These are phyloP conservation scores for Lepilemur ruficaudatus DNA, from an alignment of 2,797 vertebrate genomes.

Conservation along the genomic window DNA sequence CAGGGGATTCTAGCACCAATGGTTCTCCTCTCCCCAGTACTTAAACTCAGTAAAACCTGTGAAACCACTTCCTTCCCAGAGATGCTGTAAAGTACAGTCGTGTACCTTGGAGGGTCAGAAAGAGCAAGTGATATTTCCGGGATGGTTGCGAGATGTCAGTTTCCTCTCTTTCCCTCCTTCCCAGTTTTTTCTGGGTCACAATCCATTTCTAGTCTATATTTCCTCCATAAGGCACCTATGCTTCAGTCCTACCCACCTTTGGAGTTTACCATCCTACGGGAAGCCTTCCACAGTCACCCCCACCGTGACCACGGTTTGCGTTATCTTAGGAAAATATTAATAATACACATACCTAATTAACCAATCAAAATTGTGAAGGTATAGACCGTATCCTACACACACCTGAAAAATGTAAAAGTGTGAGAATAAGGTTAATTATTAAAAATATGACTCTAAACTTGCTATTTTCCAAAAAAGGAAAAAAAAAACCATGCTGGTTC, in stretches of 20 bases:
- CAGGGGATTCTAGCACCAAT: background rate
- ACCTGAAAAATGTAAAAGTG: background rate
- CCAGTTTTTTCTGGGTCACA: background rate
- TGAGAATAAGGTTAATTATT: background rate
- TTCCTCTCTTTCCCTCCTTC: background rate
- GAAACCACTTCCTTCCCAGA: background rate
- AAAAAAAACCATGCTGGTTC: background rate
- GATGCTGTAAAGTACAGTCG: background rate
- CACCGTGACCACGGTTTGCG: background rate
- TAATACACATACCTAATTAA: background rate
- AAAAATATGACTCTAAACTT: background rate
- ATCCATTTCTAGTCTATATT: background rate
- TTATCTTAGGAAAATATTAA: background rate
- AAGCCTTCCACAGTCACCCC: background rate
- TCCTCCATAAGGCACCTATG: background rate
- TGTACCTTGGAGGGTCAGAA: background rate
- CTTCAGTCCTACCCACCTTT: background rate
- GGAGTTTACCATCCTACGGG: background rate
- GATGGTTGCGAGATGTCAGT: background rate
- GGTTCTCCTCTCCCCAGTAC: background rate
- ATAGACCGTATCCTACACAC: background rate
- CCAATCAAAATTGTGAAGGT: background rate
- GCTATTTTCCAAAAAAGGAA: background rate
- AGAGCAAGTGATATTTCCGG: background rate
- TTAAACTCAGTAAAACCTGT: background rate